These are phyloP conservation scores for Elegia similella DNA, from an alignment of 2,888 invertebrate species.

Conservation along the genomic window DNA sequence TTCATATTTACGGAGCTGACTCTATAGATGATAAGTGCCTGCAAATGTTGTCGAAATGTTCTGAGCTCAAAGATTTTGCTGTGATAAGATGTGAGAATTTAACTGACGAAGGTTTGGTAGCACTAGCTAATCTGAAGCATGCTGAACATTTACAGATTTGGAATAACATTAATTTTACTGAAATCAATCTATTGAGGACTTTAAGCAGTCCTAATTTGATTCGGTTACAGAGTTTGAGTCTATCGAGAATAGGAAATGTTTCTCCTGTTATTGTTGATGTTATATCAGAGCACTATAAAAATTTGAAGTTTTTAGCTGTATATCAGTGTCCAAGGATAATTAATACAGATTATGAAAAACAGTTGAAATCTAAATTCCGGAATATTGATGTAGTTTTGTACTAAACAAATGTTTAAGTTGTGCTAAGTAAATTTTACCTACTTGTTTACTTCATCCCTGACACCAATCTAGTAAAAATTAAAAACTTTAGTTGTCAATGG, in stretches of 20 bases:
- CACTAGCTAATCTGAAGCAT: slow-evolving; percentile 45
- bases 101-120: slow-evolving; percentile 57
- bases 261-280: slow-evolving; percentile 63
- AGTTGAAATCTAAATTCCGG: slow-evolving; percentile 65
- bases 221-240: slow-evolving; percentile 59
- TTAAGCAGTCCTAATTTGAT: slow-evolving; percentile 51
- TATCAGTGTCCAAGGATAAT: slow-evolving; percentile 70
- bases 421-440: not conserved
- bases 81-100: slow-evolving; percentile 67
- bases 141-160: slow-evolving; percentile 65
- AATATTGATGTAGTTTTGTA: slow-evolving; percentile 71
- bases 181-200: slow-evolving; percentile 50
- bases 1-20: slow-evolving; percentile 66
- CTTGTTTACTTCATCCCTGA: no score
- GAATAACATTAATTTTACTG: slow-evolving; percentile 67
- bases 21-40: slow-evolving; percentile 61
- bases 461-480: no score
- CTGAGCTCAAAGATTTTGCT: slow-evolving; percentile 56
- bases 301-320: slow-evolving; percentile 64
- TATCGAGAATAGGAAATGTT: slow-evolving; percentile 65
- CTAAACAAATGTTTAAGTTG: slow-evolving; percentile 28
- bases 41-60: slow-evolving; percentile 55
- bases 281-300: slow-evolving; percentile 66
- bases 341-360: slow-evolving; percentile 65
- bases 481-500: no score